Conservation (phyloP, 2,888 invertebrate species). For the Pediacus dermestoides region DNA sequence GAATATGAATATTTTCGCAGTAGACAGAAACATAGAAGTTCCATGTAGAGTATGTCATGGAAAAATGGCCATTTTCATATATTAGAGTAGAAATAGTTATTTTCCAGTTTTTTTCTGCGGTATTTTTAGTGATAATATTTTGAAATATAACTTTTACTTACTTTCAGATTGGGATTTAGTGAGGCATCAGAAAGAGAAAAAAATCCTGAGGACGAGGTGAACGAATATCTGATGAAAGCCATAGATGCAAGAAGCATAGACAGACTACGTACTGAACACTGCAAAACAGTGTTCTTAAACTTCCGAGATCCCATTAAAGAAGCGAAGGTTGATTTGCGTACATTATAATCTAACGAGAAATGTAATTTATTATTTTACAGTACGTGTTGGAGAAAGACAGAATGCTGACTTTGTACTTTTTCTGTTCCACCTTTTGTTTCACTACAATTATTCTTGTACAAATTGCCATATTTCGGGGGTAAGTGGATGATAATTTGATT, state of each 20-base stretch:
- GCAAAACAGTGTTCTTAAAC: conserved; percentile 76
- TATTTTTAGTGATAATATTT: no score
- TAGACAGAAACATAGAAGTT: no score
- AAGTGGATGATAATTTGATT: conserved; percentile 18
- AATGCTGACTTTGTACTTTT: conserved; percentile 83
- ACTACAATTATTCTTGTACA: conserved; percentile 67
- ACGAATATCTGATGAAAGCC: conserved; percentile 93
- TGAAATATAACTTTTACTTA: no score
- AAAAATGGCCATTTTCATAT: no score
- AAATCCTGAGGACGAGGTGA: conserved; percentile 89
- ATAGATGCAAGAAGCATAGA: conserved; percentile 94
- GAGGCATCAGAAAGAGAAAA: conserved; percentile 64
- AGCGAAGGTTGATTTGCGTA: conserved; percentile 60
- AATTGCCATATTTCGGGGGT: conserved; percentile 48
- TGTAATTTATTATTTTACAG: conserved; percentile 53
- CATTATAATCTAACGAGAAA: background rate
- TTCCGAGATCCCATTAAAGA: conserved; percentile 81
- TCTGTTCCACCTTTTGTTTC: conserved; percentile 74
- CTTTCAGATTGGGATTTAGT: conserved; percentile 68
- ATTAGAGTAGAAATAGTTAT: no score
- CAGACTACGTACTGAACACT: conserved; percentile 82
- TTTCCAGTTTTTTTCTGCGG: no score
- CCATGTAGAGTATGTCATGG: no score
- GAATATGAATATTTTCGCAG: no score
- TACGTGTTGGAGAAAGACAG: conserved; percentile 78